phyloP scores from a whole-genome alignment of 2,888 invertebrate species.

The Lysandra bellargus region DNA sequence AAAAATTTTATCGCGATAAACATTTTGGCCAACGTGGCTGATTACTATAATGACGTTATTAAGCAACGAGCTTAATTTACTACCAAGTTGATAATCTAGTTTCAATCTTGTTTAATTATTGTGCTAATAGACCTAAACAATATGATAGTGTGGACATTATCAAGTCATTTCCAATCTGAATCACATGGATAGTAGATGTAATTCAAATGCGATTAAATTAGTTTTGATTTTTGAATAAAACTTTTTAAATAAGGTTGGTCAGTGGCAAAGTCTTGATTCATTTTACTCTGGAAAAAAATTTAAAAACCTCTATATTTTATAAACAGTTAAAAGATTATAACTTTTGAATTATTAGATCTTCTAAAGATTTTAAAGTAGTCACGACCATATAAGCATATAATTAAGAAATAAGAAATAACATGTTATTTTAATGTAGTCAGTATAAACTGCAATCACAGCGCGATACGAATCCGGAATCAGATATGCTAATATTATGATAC shows the following conservation, averaged over 20 bases:
- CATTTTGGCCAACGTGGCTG: neutral
- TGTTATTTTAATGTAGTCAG: too few species aligned
- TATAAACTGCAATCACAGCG: neutral
- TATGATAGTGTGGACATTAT: neutral
- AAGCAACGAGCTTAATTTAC: slow-evolving; percentile 10
- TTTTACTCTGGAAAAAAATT: too few species aligned
- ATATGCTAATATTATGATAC: slow-evolving; percentile 15
- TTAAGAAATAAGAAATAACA: too few species aligned
- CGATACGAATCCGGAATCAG: neutral
- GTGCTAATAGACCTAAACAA: neutral
- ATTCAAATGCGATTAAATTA: neutral
- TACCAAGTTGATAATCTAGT: slow-evolving; percentile 14
- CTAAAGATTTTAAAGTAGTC: too few species aligned
- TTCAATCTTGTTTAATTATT: slow-evolving; percentile 21
- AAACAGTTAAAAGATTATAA: too few species aligned
- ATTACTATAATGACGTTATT: slow-evolving; percentile 5
- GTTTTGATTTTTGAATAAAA: neutral
- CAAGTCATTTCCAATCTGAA: neutral
- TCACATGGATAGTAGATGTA: neutral
- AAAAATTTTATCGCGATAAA: neutral
- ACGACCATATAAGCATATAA: too few species aligned
- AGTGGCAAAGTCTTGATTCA: too few species aligned
- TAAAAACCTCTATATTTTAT: too few species aligned
- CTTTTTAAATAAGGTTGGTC: neutral
- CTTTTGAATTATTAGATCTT: too few species aligned